Percentiles rank a stretch among this genome's conserved stretches.
phyloP scores from a whole-genome alignment of 2,888 invertebrate genomes.

The Drosophila subquinaria region DNA sequence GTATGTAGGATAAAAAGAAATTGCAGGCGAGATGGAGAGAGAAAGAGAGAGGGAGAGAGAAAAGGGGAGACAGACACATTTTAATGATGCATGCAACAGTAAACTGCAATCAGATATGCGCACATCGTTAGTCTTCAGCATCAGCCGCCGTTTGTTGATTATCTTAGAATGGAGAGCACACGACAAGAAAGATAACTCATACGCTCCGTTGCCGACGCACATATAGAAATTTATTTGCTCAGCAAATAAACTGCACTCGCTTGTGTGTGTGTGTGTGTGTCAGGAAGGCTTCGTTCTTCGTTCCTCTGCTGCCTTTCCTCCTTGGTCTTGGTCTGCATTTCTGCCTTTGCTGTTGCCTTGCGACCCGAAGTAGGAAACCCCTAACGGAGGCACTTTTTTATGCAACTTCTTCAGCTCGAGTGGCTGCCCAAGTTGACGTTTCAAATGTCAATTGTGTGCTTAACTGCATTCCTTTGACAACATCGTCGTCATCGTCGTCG shows the following conservation, averaged over 20 bases:
- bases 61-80: constrained; percentile 75
- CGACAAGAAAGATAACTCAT: constrained; percentile 80
- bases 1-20: constrained; percentile 73
- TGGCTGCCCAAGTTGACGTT: constrained; percentile 80
- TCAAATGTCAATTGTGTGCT: constrained; percentile 84
- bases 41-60: constrained; percentile 14
- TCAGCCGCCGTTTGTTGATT: constrained; percentile 77
- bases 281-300: constrained; percentile 13
- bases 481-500: constrained; percentile 40
- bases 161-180: constrained; percentile 72
- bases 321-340: constrained; percentile 20
- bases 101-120: constrained; percentile 81
- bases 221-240: constrained; percentile 80
- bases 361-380: constrained; percentile 58
- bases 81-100: constrained; percentile 83
- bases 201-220: constrained; percentile 63
- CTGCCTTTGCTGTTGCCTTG: constrained; percentile 15
- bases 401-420: constrained; percentile 82
- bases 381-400: constrained; percentile 80
- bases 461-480: constrained; percentile 79
- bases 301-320: constrained; percentile 10
- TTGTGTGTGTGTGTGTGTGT: constrained; percentile 18
- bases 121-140: constrained; percentile 80
- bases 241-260: constrained; percentile 76
- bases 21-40: constrained; percentile 32